Evolutionary conservation across 2,888 invertebrate genomes (phyloP), one percentile per base, ranked within the genome.

Genomic region (Hirtodrosophila cameraria): DNA sequence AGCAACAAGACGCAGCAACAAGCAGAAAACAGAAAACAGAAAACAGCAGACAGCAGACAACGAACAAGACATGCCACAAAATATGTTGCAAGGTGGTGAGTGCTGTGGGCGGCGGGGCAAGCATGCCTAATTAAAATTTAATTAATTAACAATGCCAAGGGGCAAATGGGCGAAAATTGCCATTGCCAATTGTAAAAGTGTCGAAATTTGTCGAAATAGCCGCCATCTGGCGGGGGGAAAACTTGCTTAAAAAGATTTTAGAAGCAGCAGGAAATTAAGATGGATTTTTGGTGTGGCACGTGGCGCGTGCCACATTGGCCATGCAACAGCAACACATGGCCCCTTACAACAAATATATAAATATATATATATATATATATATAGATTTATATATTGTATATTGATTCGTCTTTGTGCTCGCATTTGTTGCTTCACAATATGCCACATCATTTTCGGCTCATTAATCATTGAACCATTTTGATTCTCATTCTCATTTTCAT

Each of bases 381-480:
- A n/a, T n/a, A n/a, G n/a, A n/a, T n/a, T n/a, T n/a, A n/a, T n/a
- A n/a, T n/a, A 5, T 6, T 2, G 7, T 6, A 6, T 23, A 23
- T 23, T 23, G 23, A 23, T 23, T 23, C 23, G 7, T 7, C 23
- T 15, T 52, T 49, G 13, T n/a, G 25, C 9, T 35, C 65, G 66
- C 69, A 80, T 72, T 76, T 76, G 76, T 55, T 79, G 66, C 74
- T 64, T 11, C 79, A n/a, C n/a, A 79, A 82, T 80, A 45, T 80
- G 82, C 80, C 85, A 73, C 82, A 80, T 85, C 79, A 80, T 85
- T 85, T 80, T 80, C 85, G 83, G 55, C 83, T 75, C 85, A 80
- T 80, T 80, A 80, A 80, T 80, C 83, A 85, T 49, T 59, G 48
- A 46, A 54, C 41, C 67, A 77, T 73, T n/a, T n/a, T n/a, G n/a